phyloP scores from a whole-genome alignment of 2,888 invertebrate genomes.

The Brachynemurus nebulosus region DNA sequence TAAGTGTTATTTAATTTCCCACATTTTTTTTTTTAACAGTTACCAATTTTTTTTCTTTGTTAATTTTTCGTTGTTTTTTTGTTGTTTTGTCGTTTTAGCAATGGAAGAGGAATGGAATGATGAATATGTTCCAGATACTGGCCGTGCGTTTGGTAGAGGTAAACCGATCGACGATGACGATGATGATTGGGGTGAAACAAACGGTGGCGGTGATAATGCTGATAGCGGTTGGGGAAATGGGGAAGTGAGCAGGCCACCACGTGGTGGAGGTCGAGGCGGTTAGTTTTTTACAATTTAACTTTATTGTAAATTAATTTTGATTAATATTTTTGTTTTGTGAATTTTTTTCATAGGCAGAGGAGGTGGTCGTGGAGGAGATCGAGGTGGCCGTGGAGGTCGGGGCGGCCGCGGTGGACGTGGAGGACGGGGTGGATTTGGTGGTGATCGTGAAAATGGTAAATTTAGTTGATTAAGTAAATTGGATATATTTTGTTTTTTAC shows the following conservation, averaged over 20 bases:
- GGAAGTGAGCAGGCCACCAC: too few relatives aligned
- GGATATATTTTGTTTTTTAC: too few relatives aligned
- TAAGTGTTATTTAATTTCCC: background rate
- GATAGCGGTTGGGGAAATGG: conserved; percentile 12
- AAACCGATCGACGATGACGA: conserved; percentile 16
- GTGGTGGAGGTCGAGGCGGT: background rate
- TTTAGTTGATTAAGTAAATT: too few relatives aligned
- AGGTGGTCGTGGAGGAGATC: conserved; percentile 13
- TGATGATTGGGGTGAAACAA: conserved; percentile 15
- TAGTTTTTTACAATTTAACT: background rate
- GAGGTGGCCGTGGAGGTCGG: conserved; percentile 18
- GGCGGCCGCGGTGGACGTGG: conserved; percentile 30
- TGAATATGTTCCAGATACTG: conserved; percentile 30
- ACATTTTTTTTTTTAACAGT: background rate
- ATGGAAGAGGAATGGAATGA: conserved; percentile 47
- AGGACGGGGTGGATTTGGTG: conserved; percentile 30
- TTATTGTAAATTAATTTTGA: conserved; percentile 13
- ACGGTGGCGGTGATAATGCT: conserved; percentile 12
- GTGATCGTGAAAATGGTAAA: too few relatives aligned
- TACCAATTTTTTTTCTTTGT: background rate
- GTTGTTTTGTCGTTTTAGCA: background rate
- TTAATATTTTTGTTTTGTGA: background rate
- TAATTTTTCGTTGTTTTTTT: background rate
- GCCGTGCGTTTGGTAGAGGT: conserved; percentile 15
- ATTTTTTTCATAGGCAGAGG: background rate